Base-by-base conservation (phyloP, 2,888 invertebrate genomes). In the Laothoe populi region DNA sequence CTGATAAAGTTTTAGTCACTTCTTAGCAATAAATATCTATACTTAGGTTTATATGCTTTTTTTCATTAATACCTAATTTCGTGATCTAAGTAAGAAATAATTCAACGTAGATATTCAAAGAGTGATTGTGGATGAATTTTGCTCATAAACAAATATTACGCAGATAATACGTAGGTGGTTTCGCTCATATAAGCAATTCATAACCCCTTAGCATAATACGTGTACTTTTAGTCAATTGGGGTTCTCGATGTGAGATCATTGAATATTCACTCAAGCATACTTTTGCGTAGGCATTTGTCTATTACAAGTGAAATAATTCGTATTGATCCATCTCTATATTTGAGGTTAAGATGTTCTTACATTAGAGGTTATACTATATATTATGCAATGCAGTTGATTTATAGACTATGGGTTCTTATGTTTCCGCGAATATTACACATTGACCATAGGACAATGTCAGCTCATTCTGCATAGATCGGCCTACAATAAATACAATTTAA, bases 181-280 rank as follows among this genome's bases (percentile, higher is more conserved):
- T 24, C 40, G n/a, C 40, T 10, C 35, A 49, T 16, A 48, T 48
- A 40, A 60, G 48, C 53, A 42, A 42, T 53, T 53, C 40, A 42
- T 19, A 61, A 61, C 60, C 53, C 53, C 42, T 61, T 53, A 26
- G 42, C 42, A 61, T 53, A 61, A 61, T 24, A 58, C 40, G 23
- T 40, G 46, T 40, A 40, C 63, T 67, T 49, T 45, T 64, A 64
- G 63, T 67, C 66, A 69, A 68, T 71, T 70, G 60, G 65, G 57
- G 67, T 67, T 64, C 65, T 57, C 62, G 67, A 71, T 68, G 60
- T 61, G 63, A 69, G 71, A 71, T 72, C 74, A 75, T 70, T 75
- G 71, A 71, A 70, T 73, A 71, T 71, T 71, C 67, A 69, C 65
- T 74, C 69, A 68, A 63, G 71, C 68, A 66, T 66, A 64, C 63